Base-by-base conservation (phyloP, 2,113 vertebrate species). In the Chaenogobius annularis region DNA sequence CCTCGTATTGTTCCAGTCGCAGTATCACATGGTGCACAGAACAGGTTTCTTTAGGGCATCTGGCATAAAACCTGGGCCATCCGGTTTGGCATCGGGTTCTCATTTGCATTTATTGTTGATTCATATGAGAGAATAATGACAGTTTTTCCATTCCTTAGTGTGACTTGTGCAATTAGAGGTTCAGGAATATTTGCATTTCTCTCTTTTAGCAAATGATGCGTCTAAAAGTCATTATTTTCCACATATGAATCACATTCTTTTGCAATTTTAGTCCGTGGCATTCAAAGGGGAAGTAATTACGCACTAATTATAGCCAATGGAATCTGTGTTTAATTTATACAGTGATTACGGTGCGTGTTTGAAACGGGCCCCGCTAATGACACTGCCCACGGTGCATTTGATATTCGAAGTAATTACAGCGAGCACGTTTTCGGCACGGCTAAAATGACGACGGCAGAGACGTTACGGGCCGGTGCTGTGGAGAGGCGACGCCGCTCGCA, bases 241-340 rank as follows among this genome's bases (percentile, higher is more conserved):
- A 13, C 55, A 26, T 12, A 56, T 23, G 22, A 56, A 13, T 56
- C 55, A 56, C 22, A 56, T 56, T 56, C 12, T 2, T 3, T 15
- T 61, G 22, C 35, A 13, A 12, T 26, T 23, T 26, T 3, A 56
- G 55, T 13, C 10, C 10, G 22, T 56, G 20, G 7, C 22, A 13
- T 22, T 56, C 22, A 23, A 56, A 23, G 5, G 55, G 11, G 19
- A 70, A 86, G 85, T 73, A 88, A 83, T 79, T 31, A 66, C 69
- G 72, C 64, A 59, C 62, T 75, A 71, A 76, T 88, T 79, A 86
- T 79, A 86, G 77, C 44, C 13, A 19, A 0, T 63, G 68, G 68
- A 73, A 73, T 79, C 73, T 75, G 74, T 83, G 69, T 78, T 85
- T 84, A 86, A 87, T 87, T 67, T 66, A 70, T 73, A 59, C 82